phyloP scores from a whole-genome alignment of 2,888 invertebrate species.

The Pachliopta kotzebuea region DNA sequence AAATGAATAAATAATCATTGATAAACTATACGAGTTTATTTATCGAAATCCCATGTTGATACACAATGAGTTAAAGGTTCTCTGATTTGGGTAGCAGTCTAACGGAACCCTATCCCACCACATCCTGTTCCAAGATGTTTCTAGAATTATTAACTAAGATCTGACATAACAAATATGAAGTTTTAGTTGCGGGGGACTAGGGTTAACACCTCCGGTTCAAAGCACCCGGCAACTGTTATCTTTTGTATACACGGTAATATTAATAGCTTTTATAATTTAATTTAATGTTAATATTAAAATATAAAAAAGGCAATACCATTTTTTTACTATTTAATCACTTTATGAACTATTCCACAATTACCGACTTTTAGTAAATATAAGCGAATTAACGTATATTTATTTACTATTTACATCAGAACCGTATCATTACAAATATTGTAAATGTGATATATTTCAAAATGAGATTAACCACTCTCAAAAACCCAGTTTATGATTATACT shows the following conservation, averaged over 20 bases:
- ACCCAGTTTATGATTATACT: background rate
- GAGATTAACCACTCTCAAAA: background rate
- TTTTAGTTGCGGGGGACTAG: slow-evolving; percentile 62
- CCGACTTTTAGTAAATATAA: too few species aligned
- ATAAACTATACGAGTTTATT: slow-evolving; percentile 3
- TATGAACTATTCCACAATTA: too few species aligned
- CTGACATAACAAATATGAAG: slow-evolving; percentile 66
- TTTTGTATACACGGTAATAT: slow-evolving; percentile 40
- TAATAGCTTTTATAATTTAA: background rate
- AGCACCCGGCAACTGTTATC: slow-evolving; percentile 64
- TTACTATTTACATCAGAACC: too few species aligned
- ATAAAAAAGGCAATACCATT: too few species aligned
- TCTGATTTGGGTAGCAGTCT: slow-evolving; percentile 40
- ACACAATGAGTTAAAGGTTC: slow-evolving; percentile 13
- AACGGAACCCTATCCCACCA: slow-evolving; percentile 55
- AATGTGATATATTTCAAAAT: too few species aligned
- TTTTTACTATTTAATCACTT: too few species aligned
- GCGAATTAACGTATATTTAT: too few species aligned
- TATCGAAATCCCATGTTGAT: slow-evolving; percentile 13
- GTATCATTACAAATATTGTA: too few species aligned
- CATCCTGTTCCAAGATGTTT: slow-evolving; percentile 78
- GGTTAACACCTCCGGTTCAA: slow-evolving; percentile 66
- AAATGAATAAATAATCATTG: background rate
- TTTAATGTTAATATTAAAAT: too few species aligned
- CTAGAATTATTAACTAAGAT: slow-evolving; percentile 81